Conservation (phyloP, 1,140 invertebrate species). For the Lepidurus arcticus region DNA sequence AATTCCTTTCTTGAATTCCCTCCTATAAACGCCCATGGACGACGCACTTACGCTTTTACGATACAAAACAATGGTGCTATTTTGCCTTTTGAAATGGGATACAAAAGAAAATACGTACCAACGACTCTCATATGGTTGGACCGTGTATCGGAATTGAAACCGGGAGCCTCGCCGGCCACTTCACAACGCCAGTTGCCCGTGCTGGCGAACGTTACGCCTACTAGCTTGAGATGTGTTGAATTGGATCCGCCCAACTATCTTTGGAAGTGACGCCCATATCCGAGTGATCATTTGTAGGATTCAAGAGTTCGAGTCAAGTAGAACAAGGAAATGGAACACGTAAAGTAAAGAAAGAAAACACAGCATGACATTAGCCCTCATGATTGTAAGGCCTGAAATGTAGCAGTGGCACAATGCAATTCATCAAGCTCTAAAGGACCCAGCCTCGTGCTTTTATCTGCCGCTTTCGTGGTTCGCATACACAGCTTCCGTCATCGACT, state of each 20-base stretch:
- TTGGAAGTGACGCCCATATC: constrained; percentile 2
- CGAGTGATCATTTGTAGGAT: not conserved
- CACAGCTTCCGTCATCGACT: no score
- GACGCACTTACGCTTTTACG: not conserved
- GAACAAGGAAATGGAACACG: not conserved
- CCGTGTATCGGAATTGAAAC: not conserved
- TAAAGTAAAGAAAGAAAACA: not conserved
- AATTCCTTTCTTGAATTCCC: not conserved
- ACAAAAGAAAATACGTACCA: not conserved
- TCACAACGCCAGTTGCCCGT: not conserved
- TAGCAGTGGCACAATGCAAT: no score
- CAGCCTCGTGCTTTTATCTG: no score
- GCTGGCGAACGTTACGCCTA: not conserved
- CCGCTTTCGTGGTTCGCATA: no score
- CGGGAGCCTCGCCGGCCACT: constrained; percentile 6
- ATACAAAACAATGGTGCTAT: not conserved
- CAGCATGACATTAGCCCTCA: not conserved
- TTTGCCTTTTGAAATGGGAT: not conserved
- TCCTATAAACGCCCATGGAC: not conserved
- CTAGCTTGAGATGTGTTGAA: not conserved
- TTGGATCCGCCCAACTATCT: constrained; percentile 9
- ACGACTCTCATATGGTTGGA: not conserved
- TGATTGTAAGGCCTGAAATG: not conserved
- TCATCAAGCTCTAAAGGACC: no score
- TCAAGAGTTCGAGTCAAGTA: not conserved